These are phyloP conservation scores for Eurypyga helias DNA, from an alignment of 2,113 vertebrate species.

Conservation along the genomic window DNA sequence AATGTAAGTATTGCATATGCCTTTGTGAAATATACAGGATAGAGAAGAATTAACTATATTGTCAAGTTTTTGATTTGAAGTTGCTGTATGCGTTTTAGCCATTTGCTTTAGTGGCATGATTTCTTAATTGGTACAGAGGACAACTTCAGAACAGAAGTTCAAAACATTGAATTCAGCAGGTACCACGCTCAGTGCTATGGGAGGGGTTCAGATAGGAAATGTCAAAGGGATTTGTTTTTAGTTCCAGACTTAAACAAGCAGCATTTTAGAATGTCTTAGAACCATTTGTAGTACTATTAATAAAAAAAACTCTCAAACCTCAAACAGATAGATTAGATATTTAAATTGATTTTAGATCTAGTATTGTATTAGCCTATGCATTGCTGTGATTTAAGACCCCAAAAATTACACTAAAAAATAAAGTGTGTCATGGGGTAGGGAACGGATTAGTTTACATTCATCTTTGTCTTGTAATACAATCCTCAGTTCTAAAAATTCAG, in stretches of 20 bases:
- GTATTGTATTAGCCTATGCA: not conserved
- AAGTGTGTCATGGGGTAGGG: conserved; percentile 29
- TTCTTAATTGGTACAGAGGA: conserved; percentile 60
- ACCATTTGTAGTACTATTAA: conserved; percentile 59
- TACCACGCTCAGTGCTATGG: conserved; percentile 81
- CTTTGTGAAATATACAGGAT: conserved; percentile 90
- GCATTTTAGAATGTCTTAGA: conserved; percentile 33
- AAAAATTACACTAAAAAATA: conserved; percentile 65
- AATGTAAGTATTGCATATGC: conserved; percentile 99
- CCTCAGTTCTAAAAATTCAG: conserved; percentile 78
- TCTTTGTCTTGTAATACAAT: conserved; percentile 93
- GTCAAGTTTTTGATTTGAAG: conserved; percentile 74
- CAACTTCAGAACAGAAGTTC: conserved; percentile 66
- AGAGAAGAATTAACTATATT: conserved; percentile 76
- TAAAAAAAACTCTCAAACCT: conserved; percentile 32
- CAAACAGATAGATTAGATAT: conserved; percentile 46
- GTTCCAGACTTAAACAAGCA: conserved; percentile 45
- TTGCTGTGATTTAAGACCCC: conserved; percentile 43
- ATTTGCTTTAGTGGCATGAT: conserved; percentile 76
- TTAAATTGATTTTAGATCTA: conserved; percentile 71
- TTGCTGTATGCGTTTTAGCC: conserved; percentile 80
- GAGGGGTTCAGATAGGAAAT: conserved; percentile 70
- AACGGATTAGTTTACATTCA: conserved; percentile 91
- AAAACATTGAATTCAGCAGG: conserved; percentile 75
- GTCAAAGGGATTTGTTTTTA: not conserved